A percentile compares a stretch with the other conserved stretches of the same genome.
phyloP scores from a whole-genome alignment of 2,888 invertebrate genomes.

The Xylota sylvarum region DNA sequence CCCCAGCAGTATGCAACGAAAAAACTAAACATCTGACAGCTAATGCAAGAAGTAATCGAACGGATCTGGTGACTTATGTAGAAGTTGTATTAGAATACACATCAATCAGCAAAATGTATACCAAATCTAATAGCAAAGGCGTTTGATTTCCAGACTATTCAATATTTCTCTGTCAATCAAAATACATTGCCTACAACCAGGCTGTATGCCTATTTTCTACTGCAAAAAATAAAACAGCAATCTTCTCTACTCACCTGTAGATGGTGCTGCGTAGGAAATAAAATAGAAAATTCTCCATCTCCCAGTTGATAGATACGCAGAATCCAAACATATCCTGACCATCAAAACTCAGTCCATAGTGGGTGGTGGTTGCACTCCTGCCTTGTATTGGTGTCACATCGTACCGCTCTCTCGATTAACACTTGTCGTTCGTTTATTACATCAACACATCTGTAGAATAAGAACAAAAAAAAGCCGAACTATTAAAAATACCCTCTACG shows the following conservation, averaged over 20 bases:
- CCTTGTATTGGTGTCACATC: constrained; percentile 19
- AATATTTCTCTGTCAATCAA: not conserved
- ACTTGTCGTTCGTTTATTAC: constrained; percentile 12
- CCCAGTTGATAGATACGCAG: constrained; percentile 16
- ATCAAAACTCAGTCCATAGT: not conserved
- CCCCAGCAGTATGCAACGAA: too few relatives aligned
- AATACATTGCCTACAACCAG: not conserved
- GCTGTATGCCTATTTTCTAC: not conserved
- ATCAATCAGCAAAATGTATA: too few relatives aligned
- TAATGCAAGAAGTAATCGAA: too few relatives aligned
- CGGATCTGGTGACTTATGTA: too few relatives aligned
- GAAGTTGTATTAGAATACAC: too few relatives aligned
- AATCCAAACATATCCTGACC: not conserved
- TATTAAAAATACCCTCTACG: not conserved
- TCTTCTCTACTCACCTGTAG: constrained; percentile 15
- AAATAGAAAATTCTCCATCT: not conserved
- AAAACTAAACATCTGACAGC: too few relatives aligned
- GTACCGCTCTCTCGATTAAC: constrained; percentile 12
- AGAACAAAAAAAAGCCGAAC: constrained; percentile 16
- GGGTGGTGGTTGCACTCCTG: not conserved
- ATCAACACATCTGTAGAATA: constrained; percentile 20
- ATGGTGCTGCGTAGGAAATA: constrained; percentile 3
- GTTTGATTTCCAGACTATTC: too few relatives aligned
- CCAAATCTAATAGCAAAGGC: too few relatives aligned
- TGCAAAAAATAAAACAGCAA: not conserved